A percentile compares a stretch with the other conserved stretches of the same genome.
Conservation (phyloP, 2,797 vertebrate species). For the Lepilemur ruficaudatus region DNA sequence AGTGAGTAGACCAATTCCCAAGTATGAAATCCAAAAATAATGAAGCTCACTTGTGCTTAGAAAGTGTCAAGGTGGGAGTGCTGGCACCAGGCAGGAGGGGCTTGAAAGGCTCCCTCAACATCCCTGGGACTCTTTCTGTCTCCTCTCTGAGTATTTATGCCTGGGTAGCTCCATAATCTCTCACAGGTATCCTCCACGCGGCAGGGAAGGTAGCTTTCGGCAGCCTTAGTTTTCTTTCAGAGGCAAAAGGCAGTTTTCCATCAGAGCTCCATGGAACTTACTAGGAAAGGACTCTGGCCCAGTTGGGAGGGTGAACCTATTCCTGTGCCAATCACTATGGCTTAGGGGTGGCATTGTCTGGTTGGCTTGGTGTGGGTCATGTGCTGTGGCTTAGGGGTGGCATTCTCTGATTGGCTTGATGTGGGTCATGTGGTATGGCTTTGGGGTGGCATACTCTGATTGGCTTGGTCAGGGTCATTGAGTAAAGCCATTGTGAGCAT, state of each 20-base stretch:
- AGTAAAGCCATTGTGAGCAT: background rate
- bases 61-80: background rate
- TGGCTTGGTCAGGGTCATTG: background rate
- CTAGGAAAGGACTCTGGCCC: background rate
- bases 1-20: background rate
- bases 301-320: background rate
- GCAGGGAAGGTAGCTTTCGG: background rate
- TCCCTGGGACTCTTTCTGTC: background rate
- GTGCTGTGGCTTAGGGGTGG: background rate
- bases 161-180: background rate
- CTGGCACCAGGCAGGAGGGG: background rate
- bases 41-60: background rate
- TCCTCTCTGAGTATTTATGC: background rate
- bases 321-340: background rate
- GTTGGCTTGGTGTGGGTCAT: background rate
- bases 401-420: background rate
- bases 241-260: background rate
- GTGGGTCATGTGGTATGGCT: no score
- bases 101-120: background rate
- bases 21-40: background rate
- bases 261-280: background rate
- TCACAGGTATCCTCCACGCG: background rate
- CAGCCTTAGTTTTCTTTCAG: background rate
- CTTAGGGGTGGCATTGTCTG: background rate
- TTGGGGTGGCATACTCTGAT: background rate